These are phyloP conservation scores for Gobionotothen gibberifrons DNA, from an alignment of 2,797 vertebrate genomes.

Conservation along the genomic window DNA sequence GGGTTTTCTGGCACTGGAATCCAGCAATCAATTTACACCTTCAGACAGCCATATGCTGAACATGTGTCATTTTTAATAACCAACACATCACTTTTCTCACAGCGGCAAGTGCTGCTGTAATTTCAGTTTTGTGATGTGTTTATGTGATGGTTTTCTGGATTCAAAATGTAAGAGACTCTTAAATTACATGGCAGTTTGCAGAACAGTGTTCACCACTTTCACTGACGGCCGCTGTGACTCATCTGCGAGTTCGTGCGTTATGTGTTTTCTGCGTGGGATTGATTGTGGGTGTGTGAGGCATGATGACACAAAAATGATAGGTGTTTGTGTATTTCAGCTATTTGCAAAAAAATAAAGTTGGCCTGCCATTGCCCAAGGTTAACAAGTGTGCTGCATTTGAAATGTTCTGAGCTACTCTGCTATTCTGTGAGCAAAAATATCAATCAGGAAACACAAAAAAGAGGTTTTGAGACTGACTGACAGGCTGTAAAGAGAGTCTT, in stretches of 20 bases:
- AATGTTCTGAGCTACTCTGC: not conserved
- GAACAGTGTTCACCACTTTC: conserved; percentile 6
- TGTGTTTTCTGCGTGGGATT: conserved; percentile 22
- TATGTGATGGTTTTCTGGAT: conserved; percentile 3
- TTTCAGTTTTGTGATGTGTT: conserved; percentile 4
- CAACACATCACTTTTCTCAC: conserved; percentile 1
- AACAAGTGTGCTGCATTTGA: not conserved
- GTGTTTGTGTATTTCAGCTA: conserved; percentile 13
- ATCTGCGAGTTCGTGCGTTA: conserved; percentile 15
- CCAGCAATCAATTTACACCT: conserved; percentile 21
- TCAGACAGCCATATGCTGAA: conserved; percentile 19
- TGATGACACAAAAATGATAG: conserved; percentile 19
- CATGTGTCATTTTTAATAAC: conserved; percentile 21
- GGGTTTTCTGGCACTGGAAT: conserved; percentile 8
- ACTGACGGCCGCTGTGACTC: conserved; percentile 33
- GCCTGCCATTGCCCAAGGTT: not conserved
- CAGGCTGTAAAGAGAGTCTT: not conserved
- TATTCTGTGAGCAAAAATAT: conserved; percentile 1
- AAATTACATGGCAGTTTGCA: conserved; percentile 37
- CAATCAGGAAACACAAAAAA: not conserved
- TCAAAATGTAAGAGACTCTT: conserved; percentile 4
- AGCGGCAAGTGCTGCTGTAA: conserved; percentile 10
- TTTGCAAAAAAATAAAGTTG: not conserved
- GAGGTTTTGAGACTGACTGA: not conserved
- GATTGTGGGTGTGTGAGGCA: conserved; percentile 13